A percentile compares a stretch with the other conserved stretches of the same genome.
Conservation (phyloP, 2,888 invertebrate genomes). For the Anticlea derivata region DNA sequence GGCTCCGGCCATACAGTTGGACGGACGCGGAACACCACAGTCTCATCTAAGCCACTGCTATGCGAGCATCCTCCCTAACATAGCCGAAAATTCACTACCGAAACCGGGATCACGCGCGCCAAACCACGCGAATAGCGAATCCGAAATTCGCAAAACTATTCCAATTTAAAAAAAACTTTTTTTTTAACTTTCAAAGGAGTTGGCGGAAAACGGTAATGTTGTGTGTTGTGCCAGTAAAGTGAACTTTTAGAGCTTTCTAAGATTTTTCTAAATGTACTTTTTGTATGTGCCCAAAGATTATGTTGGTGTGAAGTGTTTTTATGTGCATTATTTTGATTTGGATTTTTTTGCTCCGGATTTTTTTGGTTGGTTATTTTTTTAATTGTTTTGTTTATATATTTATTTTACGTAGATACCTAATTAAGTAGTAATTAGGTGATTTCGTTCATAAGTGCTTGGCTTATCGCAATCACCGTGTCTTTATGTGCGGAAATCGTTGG, state of each 20-base stretch:
- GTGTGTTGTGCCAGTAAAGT: conserved; percentile 74
- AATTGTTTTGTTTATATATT: conserved; percentile 47
- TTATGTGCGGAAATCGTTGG: conserved; percentile 15
- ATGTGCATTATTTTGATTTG: conserved; percentile 79
- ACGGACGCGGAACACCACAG: conserved; percentile 76
- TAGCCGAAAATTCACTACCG: conserved; percentile 68
- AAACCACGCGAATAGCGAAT: conserved; percentile 68
- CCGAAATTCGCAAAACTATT: conserved; percentile 45
- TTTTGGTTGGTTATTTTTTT: conserved; percentile 78
- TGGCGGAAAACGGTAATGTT: conserved; percentile 80
- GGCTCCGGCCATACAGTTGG: conserved; percentile 72
- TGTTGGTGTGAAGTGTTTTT: conserved; percentile 77
- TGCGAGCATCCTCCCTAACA: conserved; percentile 81
- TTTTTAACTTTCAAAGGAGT: conserved; percentile 59
- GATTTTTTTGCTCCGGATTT: conserved; percentile 78
- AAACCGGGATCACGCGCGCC: conserved; percentile 63
- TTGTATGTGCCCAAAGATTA: conserved; percentile 72
- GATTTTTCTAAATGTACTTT: conserved; percentile 65
- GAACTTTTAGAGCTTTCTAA: conserved; percentile 69
- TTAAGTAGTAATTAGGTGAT: background rate
- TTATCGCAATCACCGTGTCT: conserved; percentile 8
- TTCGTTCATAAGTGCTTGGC: conserved; percentile 10
- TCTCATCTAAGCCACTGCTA: conserved; percentile 83
- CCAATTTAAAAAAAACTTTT: conserved; percentile 37
- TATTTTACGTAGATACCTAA: background rate